Conservation (phyloP, 2,888 invertebrate genomes). For the Nomada ruficornis region DNA sequence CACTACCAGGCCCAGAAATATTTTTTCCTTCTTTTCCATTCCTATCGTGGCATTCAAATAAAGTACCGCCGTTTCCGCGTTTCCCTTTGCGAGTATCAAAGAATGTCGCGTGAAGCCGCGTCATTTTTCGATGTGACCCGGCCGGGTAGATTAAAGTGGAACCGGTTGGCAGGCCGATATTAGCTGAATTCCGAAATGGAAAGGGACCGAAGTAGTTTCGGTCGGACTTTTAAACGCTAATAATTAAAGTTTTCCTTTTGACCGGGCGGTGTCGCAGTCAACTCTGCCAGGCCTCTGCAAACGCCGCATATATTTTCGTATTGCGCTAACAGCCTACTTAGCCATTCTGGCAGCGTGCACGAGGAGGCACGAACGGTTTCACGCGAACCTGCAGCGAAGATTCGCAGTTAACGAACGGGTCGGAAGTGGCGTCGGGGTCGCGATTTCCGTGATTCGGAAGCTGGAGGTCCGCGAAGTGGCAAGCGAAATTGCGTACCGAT, state of each 20-base stretch:
- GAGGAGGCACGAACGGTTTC: slow-evolving; percentile 41
- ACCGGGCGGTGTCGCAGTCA: slow-evolving; percentile 33
- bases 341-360: slow-evolving; percentile 68
- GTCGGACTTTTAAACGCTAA: slow-evolving; percentile 4
- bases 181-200: slow-evolving; percentile 32
- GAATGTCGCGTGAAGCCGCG: neutral
- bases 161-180: slow-evolving; percentile 18
- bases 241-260: neutral
- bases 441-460: slow-evolving; percentile 53
- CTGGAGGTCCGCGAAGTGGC: slow-evolving; percentile 28
- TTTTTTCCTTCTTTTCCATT: too few species aligned
- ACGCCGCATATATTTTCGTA: slow-evolving; percentile 59
- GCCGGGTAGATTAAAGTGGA: slow-evolving; percentile 17
- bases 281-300: slow-evolving; percentile 22
- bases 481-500: slow-evolving; percentile 27
- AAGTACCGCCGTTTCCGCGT: neutral
- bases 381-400: slow-evolving; percentile 55
- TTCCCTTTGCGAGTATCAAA: neutral
- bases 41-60: neutral
- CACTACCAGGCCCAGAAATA: too few species aligned
- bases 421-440: slow-evolving; percentile 35
- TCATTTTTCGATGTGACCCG: neutral
- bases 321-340: slow-evolving; percentile 72
- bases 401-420: slow-evolving; percentile 29
- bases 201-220: slow-evolving; percentile 14